Evolutionary conservation across 2,797 vertebrate species (phyloP).

Genomic region (Microctenopoma stevenorrisi): DNA sequence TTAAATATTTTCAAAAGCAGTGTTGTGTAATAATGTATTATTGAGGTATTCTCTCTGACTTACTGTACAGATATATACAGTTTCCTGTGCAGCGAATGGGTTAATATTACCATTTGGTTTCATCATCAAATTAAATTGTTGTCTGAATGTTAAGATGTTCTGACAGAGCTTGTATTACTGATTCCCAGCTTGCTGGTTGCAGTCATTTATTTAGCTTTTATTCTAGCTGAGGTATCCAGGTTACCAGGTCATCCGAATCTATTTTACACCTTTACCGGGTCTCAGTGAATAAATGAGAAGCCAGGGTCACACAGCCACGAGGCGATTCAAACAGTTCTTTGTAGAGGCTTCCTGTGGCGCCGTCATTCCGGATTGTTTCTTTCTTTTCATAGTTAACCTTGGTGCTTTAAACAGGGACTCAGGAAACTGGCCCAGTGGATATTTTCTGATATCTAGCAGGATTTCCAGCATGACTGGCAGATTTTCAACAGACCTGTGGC

Average conservation of each 20-base stretch:
- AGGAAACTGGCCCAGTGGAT: constrained; percentile 15
- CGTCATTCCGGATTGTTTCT: not conserved
- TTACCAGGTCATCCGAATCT: not conserved
- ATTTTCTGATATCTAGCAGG: constrained; percentile 39
- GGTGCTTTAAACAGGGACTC: constrained; percentile 27
- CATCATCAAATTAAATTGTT: not conserved
- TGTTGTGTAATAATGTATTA: not conserved
- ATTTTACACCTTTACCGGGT: not conserved
- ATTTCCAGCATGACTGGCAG: constrained; percentile 41
- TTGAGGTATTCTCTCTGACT: not conserved
- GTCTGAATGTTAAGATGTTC: not conserved
- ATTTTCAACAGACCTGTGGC: constrained; percentile 31
- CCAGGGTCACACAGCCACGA: not conserved
- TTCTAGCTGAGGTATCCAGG: not conserved
- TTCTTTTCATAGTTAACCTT: not conserved
- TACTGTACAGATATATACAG: not conserved
- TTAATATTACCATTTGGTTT: not conserved
- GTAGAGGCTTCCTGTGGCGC: not conserved
- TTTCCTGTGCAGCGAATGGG: not conserved
- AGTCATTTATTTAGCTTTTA: not conserved
- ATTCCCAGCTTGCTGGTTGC: not conserved
- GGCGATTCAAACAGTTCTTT: not conserved
- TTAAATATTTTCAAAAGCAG: not conserved
- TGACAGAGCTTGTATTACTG: not conserved
- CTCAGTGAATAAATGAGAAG: not conserved